These are phyloP conservation scores for Galerucella nymphaeae DNA, from an alignment of 2,888 invertebrate species.

Conservation along the genomic window DNA sequence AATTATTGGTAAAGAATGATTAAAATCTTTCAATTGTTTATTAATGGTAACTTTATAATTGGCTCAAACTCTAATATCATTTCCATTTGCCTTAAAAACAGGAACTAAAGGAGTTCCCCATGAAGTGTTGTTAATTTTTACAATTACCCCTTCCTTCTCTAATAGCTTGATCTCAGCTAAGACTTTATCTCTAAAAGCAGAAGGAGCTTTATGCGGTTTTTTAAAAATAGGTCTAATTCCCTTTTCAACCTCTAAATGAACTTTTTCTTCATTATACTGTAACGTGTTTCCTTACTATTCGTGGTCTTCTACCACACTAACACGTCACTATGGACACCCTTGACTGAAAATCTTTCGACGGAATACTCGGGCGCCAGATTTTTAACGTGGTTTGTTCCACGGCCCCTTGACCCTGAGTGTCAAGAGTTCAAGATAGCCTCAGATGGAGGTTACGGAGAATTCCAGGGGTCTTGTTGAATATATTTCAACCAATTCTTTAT, in stretches of 20 bases:
- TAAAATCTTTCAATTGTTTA: slow-evolving; percentile 33
- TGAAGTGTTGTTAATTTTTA: slow-evolving; percentile 20
- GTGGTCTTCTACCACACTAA: no score
- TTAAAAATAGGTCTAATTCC: background rate
- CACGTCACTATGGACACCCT: no score
- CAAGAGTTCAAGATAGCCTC: no score
- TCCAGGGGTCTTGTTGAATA: no score
- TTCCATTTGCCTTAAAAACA: slow-evolving; percentile 26
- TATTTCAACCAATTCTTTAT: no score
- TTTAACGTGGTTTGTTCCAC: no score
- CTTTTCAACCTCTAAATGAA: background rate
- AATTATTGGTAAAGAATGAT: slow-evolving; percentile 24
- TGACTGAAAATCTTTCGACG: no score
- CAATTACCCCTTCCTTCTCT: slow-evolving; percentile 31
- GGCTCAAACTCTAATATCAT: slow-evolving; percentile 13
- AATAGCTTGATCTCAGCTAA: slow-evolving; percentile 29
- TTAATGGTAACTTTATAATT: slow-evolving; percentile 52
- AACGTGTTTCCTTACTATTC: no score
- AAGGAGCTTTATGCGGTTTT: slow-evolving; percentile 21
- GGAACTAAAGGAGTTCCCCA: slow-evolving; percentile 37
- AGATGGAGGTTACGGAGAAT: no score
- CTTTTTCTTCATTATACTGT: slow-evolving; percentile 13
- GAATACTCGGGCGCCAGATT: no score
- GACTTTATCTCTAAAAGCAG: slow-evolving; percentile 29
- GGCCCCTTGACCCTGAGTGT: no score